phyloP scores from a whole-genome alignment of 2,113 vertebrate genomes.

The Cyrtonyx montezumae region DNA sequence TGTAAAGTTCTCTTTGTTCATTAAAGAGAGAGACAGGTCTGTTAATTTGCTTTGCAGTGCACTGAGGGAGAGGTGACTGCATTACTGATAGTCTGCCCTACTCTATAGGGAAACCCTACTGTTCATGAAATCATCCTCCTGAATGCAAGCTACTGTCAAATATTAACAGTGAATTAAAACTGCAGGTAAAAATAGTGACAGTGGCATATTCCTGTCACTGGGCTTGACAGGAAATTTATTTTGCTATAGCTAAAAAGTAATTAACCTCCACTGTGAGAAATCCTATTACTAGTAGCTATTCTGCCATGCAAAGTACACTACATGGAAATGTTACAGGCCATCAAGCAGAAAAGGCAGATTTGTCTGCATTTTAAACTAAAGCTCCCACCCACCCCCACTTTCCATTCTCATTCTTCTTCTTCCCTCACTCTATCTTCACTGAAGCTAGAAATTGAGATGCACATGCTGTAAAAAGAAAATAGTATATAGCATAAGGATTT shows the following conservation, averaged over 20 bases:
- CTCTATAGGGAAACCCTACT: constrained; percentile 46
- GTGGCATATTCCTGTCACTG: constrained; percentile 78
- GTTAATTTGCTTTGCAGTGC: constrained; percentile 46
- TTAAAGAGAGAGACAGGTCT: constrained; percentile 26
- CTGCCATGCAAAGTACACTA: constrained; percentile 93
- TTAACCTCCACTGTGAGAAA: constrained; percentile 95
- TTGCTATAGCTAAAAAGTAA: constrained; percentile 88
- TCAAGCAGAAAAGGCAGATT: constrained; percentile 92
- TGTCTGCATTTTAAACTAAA: constrained; percentile 95
- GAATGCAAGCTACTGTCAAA: constrained; percentile 74
- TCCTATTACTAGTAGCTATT: constrained; percentile 95
- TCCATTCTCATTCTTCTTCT: constrained; percentile 31
- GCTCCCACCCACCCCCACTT: constrained; percentile 75
- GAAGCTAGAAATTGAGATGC: constrained; percentile 90
- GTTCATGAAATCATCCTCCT: constrained; percentile 44
- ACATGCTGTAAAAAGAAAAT: constrained; percentile 74
- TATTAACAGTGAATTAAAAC: constrained; percentile 88
- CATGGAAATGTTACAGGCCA: constrained; percentile 92
- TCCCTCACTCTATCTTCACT: constrained; percentile 77
- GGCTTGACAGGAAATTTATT: constrained; percentile 86
- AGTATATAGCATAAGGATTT: constrained; percentile 69
- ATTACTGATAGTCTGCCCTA: neutral
- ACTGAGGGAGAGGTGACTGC: neutral
- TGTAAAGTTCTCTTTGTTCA: neutral
- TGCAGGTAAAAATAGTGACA: constrained; percentile 79